phyloP scores from a whole-genome alignment of 2,888 invertebrate species.

The Drosophila anomalata region DNA sequence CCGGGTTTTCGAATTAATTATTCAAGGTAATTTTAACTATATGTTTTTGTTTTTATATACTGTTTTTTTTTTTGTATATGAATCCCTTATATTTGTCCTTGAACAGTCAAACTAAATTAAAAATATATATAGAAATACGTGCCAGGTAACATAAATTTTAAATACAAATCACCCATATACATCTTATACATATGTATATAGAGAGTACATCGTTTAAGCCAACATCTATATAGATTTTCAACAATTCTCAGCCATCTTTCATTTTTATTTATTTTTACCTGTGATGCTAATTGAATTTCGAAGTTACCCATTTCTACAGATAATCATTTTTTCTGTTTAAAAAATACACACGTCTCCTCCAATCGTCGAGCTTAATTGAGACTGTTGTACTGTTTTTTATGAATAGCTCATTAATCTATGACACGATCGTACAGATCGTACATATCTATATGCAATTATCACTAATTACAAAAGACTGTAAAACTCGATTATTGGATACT shows the following conservation, averaged over 20 bases:
- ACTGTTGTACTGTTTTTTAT: conserved; percentile 3
- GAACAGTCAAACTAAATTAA: neutral
- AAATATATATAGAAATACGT: neutral
- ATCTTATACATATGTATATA: neutral
- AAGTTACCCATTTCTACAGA: conserved; percentile 20
- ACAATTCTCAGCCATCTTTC: neutral
- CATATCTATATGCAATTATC: conserved; percentile 27
- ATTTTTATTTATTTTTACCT: neutral
- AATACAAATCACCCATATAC: neutral
- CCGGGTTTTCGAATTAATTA: conserved; percentile 8
- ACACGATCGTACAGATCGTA: conserved; percentile 20
- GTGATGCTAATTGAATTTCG: conserved; percentile 41
- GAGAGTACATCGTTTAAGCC: neutral
- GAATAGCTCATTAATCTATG: conserved; percentile 16
- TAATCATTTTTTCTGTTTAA: conserved; percentile 10
- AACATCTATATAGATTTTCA: neutral
- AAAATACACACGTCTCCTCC: neutral
- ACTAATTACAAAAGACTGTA: conserved; percentile 28
- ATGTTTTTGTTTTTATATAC: neutral
- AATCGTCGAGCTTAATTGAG: conserved; percentile 11
- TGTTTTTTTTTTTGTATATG: neutral
- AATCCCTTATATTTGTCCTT: neutral
- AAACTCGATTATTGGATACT: conserved; percentile 9
- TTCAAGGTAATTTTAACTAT: conserved; percentile 29
- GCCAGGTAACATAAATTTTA: neutral